These are phyloP conservation scores for Sylvietta virens DNA, from an alignment of 2,113 vertebrate genomes.

Conservation along the genomic window DNA sequence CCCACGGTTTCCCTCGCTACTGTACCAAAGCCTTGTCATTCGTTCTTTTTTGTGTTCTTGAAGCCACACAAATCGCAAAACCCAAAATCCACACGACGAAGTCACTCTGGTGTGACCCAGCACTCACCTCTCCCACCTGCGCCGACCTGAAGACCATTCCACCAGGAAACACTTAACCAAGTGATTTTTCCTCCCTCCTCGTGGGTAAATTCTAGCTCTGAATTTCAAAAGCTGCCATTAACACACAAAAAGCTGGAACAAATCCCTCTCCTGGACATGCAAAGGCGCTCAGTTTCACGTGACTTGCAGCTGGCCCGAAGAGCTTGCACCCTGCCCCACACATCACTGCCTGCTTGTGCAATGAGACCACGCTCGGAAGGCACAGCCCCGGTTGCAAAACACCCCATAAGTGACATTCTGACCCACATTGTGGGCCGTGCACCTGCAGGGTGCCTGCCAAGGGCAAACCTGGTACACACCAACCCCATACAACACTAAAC, in stretches of 20 bases:
- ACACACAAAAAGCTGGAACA: background rate
- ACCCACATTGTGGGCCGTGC: background rate
- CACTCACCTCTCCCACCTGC: background rate
- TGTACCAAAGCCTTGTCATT: background rate
- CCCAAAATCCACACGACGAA: background rate
- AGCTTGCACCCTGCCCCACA: background rate
- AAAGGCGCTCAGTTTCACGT: background rate
- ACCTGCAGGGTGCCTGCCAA: background rate
- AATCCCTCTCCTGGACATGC: background rate
- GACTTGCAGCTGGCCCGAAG: conserved; percentile 8
- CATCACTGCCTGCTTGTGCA: background rate
- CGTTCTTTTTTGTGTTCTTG: background rate
- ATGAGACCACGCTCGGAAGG: background rate
- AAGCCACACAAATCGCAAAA: background rate
- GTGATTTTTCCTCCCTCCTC: background rate
- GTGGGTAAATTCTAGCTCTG: background rate
- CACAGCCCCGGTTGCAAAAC: background rate
- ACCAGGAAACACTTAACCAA: background rate
- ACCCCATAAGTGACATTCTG: background rate
- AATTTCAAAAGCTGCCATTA: background rate
- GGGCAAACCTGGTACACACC: background rate
- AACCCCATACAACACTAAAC: background rate
- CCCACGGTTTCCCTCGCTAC: background rate
- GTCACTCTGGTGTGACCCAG: background rate
- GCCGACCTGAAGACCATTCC: background rate